A percentile compares a stretch with the other conserved stretches of the same genome.
These are phyloP conservation scores for Vulpes lagopus DNA, from an alignment of 2,113 vertebrate genomes.

Conservation along the genomic window DNA sequence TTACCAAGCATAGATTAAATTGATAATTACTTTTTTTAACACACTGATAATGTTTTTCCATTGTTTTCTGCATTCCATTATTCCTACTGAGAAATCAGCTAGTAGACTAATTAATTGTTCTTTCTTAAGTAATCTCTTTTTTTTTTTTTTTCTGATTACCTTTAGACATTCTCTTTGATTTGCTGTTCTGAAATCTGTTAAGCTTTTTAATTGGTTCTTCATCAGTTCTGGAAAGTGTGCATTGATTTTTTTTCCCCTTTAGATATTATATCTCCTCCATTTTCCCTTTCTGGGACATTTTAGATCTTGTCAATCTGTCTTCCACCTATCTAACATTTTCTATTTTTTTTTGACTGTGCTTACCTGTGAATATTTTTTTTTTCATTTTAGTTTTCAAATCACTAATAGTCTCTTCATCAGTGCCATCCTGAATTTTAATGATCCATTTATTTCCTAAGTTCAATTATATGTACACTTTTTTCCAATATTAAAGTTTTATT, in stretches of 20 bases:
- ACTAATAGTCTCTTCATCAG: background rate
- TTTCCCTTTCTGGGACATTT: background rate
- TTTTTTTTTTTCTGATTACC: background rate
- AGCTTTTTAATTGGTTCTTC: background rate
- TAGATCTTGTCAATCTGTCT: background rate
- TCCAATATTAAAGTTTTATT: background rate
- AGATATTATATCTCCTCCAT: background rate
- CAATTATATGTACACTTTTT: background rate
- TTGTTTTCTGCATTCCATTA: background rate
- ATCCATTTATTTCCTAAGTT: background rate
- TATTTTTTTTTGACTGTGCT: background rate
- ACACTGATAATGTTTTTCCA: background rate
- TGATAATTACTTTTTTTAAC: background rate
- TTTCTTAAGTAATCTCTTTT: background rate
- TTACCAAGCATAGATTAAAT: background rate
- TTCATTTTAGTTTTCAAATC: background rate
- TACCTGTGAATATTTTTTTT: background rate
- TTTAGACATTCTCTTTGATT: background rate
- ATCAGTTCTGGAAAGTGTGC: background rate
- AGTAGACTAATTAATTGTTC: background rate
- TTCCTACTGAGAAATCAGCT: conserved; percentile 8
- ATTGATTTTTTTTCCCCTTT: background rate
- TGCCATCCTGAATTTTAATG: background rate
- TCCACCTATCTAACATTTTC: background rate
- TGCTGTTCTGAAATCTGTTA: background rate